These are phyloP conservation scores for Montipora cactus DNA, from an alignment of 64 coral and sea anemone genomes.

Conservation along the genomic window DNA sequence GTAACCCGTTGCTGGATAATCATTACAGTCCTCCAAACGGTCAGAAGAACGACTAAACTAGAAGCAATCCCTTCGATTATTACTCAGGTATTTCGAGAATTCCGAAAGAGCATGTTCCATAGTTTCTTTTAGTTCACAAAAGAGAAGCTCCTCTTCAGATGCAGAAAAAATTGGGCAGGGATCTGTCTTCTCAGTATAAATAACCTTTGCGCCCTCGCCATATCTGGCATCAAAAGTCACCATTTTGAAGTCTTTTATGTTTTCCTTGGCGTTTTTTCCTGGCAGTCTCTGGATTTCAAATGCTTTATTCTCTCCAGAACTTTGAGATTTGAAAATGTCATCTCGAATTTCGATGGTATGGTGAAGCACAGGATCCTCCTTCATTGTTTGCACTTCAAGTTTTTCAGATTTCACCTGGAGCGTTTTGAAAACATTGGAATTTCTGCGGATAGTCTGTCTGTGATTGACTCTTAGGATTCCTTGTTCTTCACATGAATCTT, in stretches of 20 bases:
- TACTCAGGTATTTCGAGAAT: neutral
- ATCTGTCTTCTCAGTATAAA: no score
- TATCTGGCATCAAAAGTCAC: neutral
- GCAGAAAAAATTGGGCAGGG: neutral
- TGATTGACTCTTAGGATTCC: no score
- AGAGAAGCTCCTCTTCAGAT: neutral
- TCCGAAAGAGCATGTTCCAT: constrained; percentile 2
- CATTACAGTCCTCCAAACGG: neutral
- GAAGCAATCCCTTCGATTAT: neutral
- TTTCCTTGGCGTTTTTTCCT: neutral
- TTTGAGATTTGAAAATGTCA: neutral
- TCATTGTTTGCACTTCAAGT: neutral
- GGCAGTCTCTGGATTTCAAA: neutral
- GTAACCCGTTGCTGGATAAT: neutral
- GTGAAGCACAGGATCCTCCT: neutral
- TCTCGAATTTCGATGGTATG: neutral
- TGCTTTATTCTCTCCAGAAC: no score
- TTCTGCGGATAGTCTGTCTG: neutral
- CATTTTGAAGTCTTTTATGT: neutral
- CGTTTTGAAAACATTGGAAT: neutral
- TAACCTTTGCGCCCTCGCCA: neutral
- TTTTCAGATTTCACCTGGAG: neutral
- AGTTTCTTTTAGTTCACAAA: neutral
- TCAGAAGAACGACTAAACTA: neutral
- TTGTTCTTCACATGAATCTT: neutral